Conservation (phyloP, 2,797 vertebrate species). For the Xenentodon cancila region DNA sequence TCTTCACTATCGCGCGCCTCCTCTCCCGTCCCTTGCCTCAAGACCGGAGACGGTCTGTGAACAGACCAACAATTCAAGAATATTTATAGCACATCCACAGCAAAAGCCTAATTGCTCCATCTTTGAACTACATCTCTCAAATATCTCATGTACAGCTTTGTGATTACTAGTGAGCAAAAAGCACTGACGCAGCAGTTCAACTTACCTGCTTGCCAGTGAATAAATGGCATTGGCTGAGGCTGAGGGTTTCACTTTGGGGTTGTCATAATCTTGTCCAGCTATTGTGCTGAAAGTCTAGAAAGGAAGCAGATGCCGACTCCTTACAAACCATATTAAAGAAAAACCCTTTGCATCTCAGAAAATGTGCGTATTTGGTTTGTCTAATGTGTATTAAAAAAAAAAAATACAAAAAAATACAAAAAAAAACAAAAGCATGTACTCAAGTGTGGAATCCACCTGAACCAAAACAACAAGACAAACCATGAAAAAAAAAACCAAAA, state of each 20-base stretch:
- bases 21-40: conserved; percentile 82
- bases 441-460: too few species aligned
- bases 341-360: not conserved
- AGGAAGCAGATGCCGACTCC: conserved; percentile 31
- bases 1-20: conserved; percentile 86
- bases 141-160: not conserved
- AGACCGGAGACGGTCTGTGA: conserved; percentile 81
- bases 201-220: conserved; percentile 88
- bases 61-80: not conserved
- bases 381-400: too few species aligned
- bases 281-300: conserved; percentile 84
- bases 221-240: conserved; percentile 94
- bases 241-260: conserved; percentile 94
- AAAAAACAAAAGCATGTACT: too few species aligned
- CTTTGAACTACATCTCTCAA: not conserved
- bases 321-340: conserved; percentile 3
- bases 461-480: too few species aligned
- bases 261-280: conserved; percentile 85
- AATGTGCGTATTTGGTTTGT: not conserved
- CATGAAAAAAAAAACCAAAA: too few species aligned
- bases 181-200: not conserved
- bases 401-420: too few species aligned
- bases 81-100: not conserved
- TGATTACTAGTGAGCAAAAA: not conserved
- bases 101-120: not conserved